Base-by-base conservation (phyloP, 1,140 invertebrate genomes). In the Whitmania pigra region DNA sequence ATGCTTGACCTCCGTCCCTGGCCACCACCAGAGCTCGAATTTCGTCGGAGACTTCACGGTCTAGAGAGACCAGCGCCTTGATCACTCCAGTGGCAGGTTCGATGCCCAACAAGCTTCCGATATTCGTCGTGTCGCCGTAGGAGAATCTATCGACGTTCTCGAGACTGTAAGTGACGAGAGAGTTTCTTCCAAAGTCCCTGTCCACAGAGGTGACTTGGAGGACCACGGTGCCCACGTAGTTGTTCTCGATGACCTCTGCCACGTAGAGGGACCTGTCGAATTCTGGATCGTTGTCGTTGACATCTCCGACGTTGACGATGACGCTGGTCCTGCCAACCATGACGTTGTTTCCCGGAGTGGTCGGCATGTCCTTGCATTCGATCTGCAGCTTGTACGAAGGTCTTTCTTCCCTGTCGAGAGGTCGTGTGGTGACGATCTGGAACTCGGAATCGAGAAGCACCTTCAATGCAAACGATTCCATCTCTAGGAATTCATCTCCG, bases 201-300 rank as follows among this genome's bases (percentile, higher is more conserved):
- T 83, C 82, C 17, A 74, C 75, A 13, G 82, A 81, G 5, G 71
- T 72, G 15, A 74, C 66, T 22, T 55, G 40, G 36, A 69, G n/a
- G 25, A 74, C 70, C 18, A 53, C 31, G 0, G 71, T 66, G 27
- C 67, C 74, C 67, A 57, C 60, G 71, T 55, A 31, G 31, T 66
- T 72, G 68, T 78, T 78, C 72, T 81, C 80, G 9, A 73, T 73
- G n/a, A 80, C 27, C n/a, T 49, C 69, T 31, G 22, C 88, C 77
- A 86, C 87, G 80, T 95, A 95, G 0, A 92, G 90, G 13, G 87
- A 84, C 57, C 89, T 82, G 40, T 88, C 84, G 81, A 97, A 97
- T 74, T 88, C 86, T 0, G 93, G 94, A 0, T 88, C 84, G 81
- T 95, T 94, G 81, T 97, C 94, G 80, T 97, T 97, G 5, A 93